phyloP scores from a whole-genome alignment of 1,140 invertebrate genomes.

The Proctacanthus coquilletti region DNA sequence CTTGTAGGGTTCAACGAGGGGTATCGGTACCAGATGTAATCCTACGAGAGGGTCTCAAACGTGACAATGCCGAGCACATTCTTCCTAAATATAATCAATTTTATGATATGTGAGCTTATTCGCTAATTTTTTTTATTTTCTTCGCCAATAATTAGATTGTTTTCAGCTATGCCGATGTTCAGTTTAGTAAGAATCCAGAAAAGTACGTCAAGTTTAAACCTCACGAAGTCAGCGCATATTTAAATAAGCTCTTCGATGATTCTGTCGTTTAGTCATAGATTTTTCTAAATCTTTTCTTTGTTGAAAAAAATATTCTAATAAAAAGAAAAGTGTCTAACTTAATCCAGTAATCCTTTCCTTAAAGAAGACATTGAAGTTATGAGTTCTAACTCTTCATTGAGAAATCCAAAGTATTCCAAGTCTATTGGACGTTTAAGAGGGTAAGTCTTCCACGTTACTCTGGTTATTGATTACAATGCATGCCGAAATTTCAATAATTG shows the following conservation, averaged over 20 bases:
- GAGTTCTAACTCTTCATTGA: too few relatives aligned
- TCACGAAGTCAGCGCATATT: slow-evolving; percentile 57
- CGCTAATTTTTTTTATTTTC: background rate
- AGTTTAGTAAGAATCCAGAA: slow-evolving; percentile 83
- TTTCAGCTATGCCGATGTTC: slow-evolving; percentile 45
- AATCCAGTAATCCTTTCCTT: too few relatives aligned
- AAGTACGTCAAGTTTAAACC: slow-evolving; percentile 91
- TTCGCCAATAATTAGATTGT: background rate
- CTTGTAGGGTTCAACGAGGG: slow-evolving; percentile 63
- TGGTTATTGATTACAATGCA: too few relatives aligned
- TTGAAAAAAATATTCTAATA: too few relatives aligned
- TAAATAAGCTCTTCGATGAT: slow-evolving; percentile 78
- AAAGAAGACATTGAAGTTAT: too few relatives aligned
- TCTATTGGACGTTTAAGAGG: too few relatives aligned
- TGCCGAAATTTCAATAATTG: too few relatives aligned
- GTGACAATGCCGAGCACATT: slow-evolving; percentile 73
- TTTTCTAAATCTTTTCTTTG: too few relatives aligned
- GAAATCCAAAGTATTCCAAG: too few relatives aligned
- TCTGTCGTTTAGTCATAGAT: slow-evolving; percentile 10
- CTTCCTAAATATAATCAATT: slow-evolving; percentile 71
- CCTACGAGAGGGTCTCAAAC: slow-evolving; percentile 61
- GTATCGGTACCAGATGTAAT: slow-evolving; percentile 89
- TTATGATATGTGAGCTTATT: slow-evolving; percentile 45
- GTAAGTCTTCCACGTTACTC: too few relatives aligned
- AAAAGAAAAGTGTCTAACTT: too few relatives aligned